A percentile compares a stretch with the other conserved stretches of the same genome.
phyloP scores from a whole-genome alignment of 2,113 vertebrate genomes.

The Pseudois nayaur region DNA sequence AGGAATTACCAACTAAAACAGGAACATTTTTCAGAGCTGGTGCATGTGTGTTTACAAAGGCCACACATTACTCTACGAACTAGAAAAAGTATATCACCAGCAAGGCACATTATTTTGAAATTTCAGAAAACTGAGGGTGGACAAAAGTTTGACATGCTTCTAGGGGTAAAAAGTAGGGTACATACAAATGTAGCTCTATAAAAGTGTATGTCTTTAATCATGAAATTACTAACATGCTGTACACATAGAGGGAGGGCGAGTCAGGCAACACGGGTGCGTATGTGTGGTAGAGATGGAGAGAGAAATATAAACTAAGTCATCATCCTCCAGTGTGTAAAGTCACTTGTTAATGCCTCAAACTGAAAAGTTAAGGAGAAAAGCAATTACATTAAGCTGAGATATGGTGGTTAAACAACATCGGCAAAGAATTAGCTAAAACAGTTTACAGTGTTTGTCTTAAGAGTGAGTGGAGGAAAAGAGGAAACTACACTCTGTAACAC shows the following conservation, averaged over 20 bases:
- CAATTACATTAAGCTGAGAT: background rate
- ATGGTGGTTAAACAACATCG: background rate
- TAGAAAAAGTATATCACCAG: background rate
- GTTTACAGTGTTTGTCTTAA: background rate
- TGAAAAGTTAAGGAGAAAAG: background rate
- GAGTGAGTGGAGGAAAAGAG: background rate
- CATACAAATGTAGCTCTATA: background rate
- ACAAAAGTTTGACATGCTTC: background rate
- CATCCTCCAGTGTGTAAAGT: background rate
- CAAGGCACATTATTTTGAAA: background rate
- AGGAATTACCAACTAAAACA: background rate
- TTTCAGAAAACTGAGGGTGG: background rate
- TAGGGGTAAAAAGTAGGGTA: background rate
- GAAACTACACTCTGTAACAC: background rate
- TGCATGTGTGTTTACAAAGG: background rate
- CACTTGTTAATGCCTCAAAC: background rate
- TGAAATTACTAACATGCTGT: background rate
- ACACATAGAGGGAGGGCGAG: fast-evolving
- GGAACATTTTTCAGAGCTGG: background rate
- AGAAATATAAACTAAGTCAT: background rate
- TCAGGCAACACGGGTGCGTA: background rate
- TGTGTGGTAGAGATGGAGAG: background rate
- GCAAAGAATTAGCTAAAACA: background rate
- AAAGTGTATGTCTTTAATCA: background rate
- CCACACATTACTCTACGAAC: background rate